Conservation (phyloP, 2,797 vertebrate genomes). For the Choloepus didactylus region DNA sequence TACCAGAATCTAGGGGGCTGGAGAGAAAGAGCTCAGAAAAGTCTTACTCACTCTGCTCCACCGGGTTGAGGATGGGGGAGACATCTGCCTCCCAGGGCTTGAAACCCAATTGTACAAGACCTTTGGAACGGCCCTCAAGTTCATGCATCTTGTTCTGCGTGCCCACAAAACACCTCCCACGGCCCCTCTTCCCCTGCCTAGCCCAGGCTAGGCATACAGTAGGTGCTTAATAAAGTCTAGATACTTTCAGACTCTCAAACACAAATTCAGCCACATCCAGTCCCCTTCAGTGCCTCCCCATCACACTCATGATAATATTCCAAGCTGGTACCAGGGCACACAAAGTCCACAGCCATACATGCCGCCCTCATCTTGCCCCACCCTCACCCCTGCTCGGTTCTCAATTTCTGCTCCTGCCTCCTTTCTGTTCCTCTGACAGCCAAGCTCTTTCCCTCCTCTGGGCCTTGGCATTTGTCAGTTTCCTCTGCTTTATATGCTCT, state of each 20-base stretch:
- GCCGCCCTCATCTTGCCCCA: background rate
- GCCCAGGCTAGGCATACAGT: background rate
- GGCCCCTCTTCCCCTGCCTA: background rate
- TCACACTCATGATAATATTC: background rate
- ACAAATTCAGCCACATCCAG: too few species aligned
- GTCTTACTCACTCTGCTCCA: background rate
- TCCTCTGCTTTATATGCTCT: background rate
- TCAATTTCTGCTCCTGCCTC: background rate
- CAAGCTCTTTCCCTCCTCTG: background rate
- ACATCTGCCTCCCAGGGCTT: background rate
- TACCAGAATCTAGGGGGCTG: background rate
- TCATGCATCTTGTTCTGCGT: background rate
- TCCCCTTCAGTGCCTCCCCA: background rate
- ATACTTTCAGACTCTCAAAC: background rate
- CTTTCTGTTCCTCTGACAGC: background rate
- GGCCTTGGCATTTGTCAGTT: background rate
- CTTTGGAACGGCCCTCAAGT: rapidly evolving
- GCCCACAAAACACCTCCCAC: background rate
- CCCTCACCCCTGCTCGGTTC: background rate
- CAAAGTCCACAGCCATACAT: too few species aligned
- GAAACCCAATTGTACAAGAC: background rate
- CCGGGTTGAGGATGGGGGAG: too few species aligned
- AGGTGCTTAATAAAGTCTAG: background rate
- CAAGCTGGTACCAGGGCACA: background rate
- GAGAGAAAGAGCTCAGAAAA: background rate